These are phyloP conservation scores for Cheilosia pagana DNA, from an alignment of 2,888 invertebrate species.

Conservation along the genomic window DNA sequence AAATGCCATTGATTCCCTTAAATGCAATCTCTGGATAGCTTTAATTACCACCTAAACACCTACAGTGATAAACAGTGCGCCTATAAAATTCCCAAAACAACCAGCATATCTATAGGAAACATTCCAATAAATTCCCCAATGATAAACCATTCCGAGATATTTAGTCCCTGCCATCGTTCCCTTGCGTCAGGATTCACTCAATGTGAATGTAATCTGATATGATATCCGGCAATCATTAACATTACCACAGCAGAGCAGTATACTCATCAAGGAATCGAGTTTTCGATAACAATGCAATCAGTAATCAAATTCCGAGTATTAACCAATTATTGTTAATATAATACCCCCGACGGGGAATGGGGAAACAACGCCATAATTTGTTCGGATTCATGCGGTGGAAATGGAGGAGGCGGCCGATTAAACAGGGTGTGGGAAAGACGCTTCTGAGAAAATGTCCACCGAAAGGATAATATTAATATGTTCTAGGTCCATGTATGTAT, in stretches of 20 bases:
- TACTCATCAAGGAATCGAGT: constrained; percentile 29
- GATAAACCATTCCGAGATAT: constrained; percentile 20
- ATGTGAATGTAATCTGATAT: constrained; percentile 27
- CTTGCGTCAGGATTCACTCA: background rate
- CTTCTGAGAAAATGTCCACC: constrained; percentile 23
- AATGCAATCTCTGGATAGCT: too few relatives aligned
- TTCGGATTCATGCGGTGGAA: constrained; percentile 2
- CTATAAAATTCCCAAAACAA: background rate
- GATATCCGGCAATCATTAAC: constrained; percentile 29
- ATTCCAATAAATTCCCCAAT: constrained; percentile 53
- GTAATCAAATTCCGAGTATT: constrained; percentile 51
- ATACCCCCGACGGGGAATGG: constrained; percentile 1
- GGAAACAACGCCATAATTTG: constrained; percentile 7
- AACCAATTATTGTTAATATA: constrained; percentile 55
- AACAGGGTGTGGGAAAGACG: background rate
- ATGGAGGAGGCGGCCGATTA: background rate
- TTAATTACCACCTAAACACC: too few relatives aligned
- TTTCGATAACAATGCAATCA: constrained; percentile 63
- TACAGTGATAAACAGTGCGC: too few relatives aligned
- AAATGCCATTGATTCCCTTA: too few relatives aligned
- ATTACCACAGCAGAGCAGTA: background rate
- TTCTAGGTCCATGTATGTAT: background rate
- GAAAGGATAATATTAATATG: constrained; percentile 12
- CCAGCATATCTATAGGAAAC: background rate
- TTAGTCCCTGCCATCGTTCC: background rate